phyloP scores from a whole-genome alignment of 2,113 vertebrate genomes.

The Eleginops maclovinus region DNA sequence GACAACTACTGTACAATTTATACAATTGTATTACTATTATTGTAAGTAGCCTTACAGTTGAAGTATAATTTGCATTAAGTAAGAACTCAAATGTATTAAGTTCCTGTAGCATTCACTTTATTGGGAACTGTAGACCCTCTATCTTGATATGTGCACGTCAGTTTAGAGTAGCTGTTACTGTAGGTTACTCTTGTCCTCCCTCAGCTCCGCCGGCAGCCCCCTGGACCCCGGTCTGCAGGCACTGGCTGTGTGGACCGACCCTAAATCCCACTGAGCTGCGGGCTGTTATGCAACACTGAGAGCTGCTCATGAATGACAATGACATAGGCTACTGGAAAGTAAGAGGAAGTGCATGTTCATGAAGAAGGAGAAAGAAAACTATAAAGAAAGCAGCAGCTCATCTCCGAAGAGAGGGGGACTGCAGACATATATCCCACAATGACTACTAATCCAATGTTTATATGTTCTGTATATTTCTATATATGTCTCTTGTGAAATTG shows the following conservation, averaged over 20 bases:
- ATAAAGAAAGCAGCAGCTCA: too few species aligned
- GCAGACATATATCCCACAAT: neutral
- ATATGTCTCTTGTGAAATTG: too few species aligned
- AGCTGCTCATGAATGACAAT: conserved; percentile 43
- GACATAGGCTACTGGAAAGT: neutral
- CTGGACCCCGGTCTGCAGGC: conserved; percentile 3
- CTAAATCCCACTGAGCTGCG: conserved; percentile 37
- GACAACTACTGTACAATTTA: neutral
- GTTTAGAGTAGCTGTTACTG: neutral
- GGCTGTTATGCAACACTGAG: conserved; percentile 54
- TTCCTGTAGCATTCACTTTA: neutral
- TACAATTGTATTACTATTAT: too few species aligned
- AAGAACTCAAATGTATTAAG: too few species aligned
- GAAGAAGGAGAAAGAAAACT: neutral
- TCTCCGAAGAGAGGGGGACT: neutral
- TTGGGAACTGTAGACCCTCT: neutral
- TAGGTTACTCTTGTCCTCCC: neutral
- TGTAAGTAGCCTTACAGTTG: neutral
- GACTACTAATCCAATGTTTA: neutral
- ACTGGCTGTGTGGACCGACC: conserved; percentile 26
- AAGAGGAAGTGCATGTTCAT: neutral
- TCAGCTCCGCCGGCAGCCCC: neutral
- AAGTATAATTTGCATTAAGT: neutral
- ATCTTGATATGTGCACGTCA: neutral
- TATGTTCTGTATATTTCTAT: too few species aligned